Base-by-base conservation (phyloP, 2,113 vertebrate species). In the Anthoscopus minutus region DNA sequence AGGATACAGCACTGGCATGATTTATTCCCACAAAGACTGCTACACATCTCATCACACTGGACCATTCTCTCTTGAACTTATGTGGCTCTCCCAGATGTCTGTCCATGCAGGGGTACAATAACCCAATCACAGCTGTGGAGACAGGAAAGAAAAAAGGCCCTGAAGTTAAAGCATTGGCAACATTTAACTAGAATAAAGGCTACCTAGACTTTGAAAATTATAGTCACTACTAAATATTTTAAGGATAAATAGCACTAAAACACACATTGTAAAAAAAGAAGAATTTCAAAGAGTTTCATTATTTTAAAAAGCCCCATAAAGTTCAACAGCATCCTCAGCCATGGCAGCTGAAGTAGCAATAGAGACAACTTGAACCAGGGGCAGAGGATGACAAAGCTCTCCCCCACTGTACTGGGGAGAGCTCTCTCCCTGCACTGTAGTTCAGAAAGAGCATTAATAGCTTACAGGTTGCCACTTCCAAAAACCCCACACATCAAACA, bases 21-120 rank as follows among this genome's bases (percentile, higher is more conserved):
- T 99, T 99, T 97, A 99, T 99, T 87, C 99, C 99, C 95, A 99
- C 99, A 95, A 99, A 99, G 94, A 99, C 99, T 7, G 99, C 99
- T 79, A 99, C 99, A 27, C 99, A 99, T 95, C 99, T 98, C 99
- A 99, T 99, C 77, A 99, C 99, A 87, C 99, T 99, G 92, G 99
- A 99, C 99, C 99, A 99, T 94, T 99, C 99, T 88, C 99, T 98
- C 96, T 99, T 99, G 96, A 99, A 99, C 95, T 98, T 98, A 97
- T 99, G 99, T 45, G 99, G 99, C 93, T 99, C 98, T 48, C 99
- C 99, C 84, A 99, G 98, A 86, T 98, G 98, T 74, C 97, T 98
- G 98, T 99, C 99, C 93, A 99, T 99, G 98, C 98, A 99, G 27
- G 99, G 99, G 96, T 99, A 99, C 97, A 99, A 93, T 92, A 99